Base-by-base conservation (phyloP, 2,888 invertebrate genomes). In the Drosophila affinis region DNA sequence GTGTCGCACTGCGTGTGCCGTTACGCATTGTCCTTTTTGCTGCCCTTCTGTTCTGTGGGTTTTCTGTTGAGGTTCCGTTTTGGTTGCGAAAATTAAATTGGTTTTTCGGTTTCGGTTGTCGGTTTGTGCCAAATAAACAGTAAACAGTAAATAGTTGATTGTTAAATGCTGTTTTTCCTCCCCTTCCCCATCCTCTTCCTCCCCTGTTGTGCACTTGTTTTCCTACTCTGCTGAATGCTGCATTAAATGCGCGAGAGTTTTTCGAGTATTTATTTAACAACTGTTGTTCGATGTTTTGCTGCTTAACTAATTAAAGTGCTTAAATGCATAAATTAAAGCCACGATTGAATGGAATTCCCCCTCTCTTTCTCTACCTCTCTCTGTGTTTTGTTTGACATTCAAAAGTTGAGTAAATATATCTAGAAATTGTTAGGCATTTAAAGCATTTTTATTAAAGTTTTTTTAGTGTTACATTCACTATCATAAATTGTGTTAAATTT, bases 241-340 rank as follows among this genome's bases (percentile, higher is more conserved):
- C 54, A 55, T 47, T 72, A 58, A 52, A 73, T 18, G n/a, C 52
- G 21, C 21, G 21, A 3, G 21, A 3, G 21, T 3, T 3, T 21
- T 21, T 21, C 21, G 59, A 63, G 68, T 84, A 55, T 84, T 69
- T 78, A 67, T 59, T 64, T 60, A 74, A 46, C 82, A 76, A 68
- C 76, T 87, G 85, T 51, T 60, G 81, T 62, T n/a, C n/a, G 18
- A 18, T 49, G 18, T 48, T 39, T 18, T 44, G 56, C 32, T 61
- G 14, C 75, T 80, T 65, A 69, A 80, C 71, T 75, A 83, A 87
- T 80, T 75, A 73, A 86, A 75, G 78, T 29, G 27, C 60, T 72
- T 76, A 76, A 81, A 74, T 71, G 81, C 76, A 81, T 81, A 81
- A 67, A 84, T 78, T 84, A 76, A 84, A 84, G 70, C 60, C 27